These are phyloP conservation scores for Drepana falcataria DNA, from an alignment of 2,888 invertebrate genomes.

Conservation along the genomic window DNA sequence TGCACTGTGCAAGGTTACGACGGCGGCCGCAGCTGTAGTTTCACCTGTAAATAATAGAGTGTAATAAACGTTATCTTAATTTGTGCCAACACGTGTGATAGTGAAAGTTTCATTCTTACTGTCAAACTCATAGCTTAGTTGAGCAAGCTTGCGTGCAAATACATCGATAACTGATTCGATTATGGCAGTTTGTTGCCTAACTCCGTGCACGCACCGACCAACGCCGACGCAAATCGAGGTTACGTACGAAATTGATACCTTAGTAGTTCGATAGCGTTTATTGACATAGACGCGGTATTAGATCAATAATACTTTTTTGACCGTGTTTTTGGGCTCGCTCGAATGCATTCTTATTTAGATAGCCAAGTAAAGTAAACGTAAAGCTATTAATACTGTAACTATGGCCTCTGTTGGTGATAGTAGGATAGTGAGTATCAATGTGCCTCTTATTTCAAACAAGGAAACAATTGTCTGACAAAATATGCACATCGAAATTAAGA, in stretches of 20 bases:
- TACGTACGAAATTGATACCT: slow-evolving; percentile 16
- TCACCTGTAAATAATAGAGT: slow-evolving; percentile 36
- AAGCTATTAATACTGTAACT: no score
- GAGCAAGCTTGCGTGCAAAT: slow-evolving; percentile 37
- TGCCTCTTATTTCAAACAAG: no score
- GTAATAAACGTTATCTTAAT: slow-evolving; percentile 28
- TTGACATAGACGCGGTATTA: slow-evolving; percentile 21
- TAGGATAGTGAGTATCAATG: no score
- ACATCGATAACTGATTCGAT: slow-evolving; percentile 31
- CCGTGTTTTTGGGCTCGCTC: background rate
- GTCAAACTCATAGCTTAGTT: slow-evolving; percentile 9
- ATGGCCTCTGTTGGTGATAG: no score
- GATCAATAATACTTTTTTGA: slow-evolving; percentile 18
- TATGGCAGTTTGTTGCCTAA: slow-evolving; percentile 14
- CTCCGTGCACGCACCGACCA: slow-evolving; percentile 12
- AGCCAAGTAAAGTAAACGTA: no score
- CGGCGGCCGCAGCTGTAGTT: slow-evolving; percentile 35
- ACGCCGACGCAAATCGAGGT: slow-evolving; percentile 20
- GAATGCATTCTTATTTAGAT: background rate
- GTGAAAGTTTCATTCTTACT: slow-evolving; percentile 40
- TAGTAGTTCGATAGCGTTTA: slow-evolving; percentile 16
- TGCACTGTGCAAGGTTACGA: slow-evolving; percentile 46
- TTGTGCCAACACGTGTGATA: slow-evolving; percentile 35
- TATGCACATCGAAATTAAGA: no score
- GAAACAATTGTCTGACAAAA: no score